Percentiles rank a stretch among this genome's conserved stretches.
phyloP scores from a whole-genome alignment of 2,113 vertebrate genomes.

The Daboia siamensis region DNA sequence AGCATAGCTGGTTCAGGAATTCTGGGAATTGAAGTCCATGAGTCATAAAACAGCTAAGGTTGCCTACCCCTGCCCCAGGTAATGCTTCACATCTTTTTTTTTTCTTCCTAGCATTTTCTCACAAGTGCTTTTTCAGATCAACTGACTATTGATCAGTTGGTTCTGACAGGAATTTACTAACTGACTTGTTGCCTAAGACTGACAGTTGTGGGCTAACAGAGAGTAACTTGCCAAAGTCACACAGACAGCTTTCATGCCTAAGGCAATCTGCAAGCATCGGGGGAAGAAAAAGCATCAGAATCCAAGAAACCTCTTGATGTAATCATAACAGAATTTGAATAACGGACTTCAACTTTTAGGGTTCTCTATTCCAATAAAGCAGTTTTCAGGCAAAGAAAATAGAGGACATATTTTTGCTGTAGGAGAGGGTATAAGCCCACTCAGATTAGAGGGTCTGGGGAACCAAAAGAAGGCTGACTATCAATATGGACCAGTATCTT shows the following conservation, averaged over 20 bases:
- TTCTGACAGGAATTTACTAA: no score
- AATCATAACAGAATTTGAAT: background rate
- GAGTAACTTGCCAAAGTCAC: no score
- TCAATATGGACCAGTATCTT: background rate
- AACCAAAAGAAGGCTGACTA: background rate
- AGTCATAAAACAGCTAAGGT: no score
- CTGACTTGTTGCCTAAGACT: no score
- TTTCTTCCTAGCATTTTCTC: no score
- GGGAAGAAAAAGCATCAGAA: background rate
- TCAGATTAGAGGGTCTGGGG: background rate
- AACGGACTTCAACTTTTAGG: background rate
- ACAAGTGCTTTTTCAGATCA: no score
- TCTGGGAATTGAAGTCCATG: no score
- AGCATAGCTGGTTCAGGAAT: no score
- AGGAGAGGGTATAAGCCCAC: background rate
- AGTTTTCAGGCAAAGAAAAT: background rate
- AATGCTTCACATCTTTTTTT: background rate
- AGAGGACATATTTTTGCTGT: background rate
- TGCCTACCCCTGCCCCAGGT: no score
- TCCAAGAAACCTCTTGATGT: background rate
- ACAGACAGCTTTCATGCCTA: no score
- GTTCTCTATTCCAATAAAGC: background rate
- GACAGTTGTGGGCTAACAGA: no score
- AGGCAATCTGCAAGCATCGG: background rate
- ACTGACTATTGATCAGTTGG: no score